Base-by-base conservation (phyloP, 2,888 invertebrate genomes). In the Zaprionus bogoriensis region DNA sequence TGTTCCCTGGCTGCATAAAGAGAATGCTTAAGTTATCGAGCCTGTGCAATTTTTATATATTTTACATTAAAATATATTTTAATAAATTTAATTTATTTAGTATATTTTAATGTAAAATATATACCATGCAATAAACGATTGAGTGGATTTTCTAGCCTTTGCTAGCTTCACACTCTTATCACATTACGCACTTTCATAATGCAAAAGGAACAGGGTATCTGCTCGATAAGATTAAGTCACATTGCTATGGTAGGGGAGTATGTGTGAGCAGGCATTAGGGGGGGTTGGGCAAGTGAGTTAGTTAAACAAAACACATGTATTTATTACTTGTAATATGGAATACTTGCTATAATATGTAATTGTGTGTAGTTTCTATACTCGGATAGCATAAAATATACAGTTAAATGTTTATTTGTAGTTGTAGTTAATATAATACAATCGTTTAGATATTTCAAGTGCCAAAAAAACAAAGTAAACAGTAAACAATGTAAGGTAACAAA, bases 401-500 rank as follows among this genome's bases (percentile, higher is more conserved):
- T 64, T 60, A 64, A 45, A 74, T 74, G 53, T 63, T 77, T 81
- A 62, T 67, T 67, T 78, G 67, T 78, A 69, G 46, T 60, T 68
- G 76, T 78, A 85, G 79, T 85, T 69, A 79, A 79, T 79, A 79
- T 79, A 79, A 79, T 79, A 79, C 79, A 79, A 70, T 77, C 27
- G n/a, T 65, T 77, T 71, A 46, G 74, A 81, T n/a, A 73, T 67
- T 62, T 64, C 36, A 74, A 67, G 64, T 61, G 81, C 74, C 74
- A 74, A 65, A 83, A 81, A 46, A n/a, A n/a, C n/a, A n/a, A n/a
- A n/a, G n/a, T 51, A 45, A 83, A 83, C 70, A 83, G n/a, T n/a
- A n/a, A 80, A 83, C 22, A 36, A 36, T 41, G 22, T 80, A 61
- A 83, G 67, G 71, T 61, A 45, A 36, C 7, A 17, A 9, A 67